Percentiles rank a stretch among this genome's conserved stretches.
These are phyloP conservation scores for Netelia inedita DNA, from an alignment of 2,888 invertebrate species.

Conservation along the genomic window DNA sequence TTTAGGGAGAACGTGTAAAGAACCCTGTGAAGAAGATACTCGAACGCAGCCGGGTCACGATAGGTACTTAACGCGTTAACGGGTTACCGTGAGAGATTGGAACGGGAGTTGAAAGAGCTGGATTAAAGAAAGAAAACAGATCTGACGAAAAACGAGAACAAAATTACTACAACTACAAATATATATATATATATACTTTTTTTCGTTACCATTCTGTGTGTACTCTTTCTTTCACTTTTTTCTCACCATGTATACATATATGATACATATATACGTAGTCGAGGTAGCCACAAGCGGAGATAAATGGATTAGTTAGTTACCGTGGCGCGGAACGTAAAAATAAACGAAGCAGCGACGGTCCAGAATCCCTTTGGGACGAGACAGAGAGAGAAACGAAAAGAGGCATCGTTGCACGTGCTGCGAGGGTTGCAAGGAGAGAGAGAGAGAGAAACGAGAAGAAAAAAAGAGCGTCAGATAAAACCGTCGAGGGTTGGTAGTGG, in stretches of 20 bases:
- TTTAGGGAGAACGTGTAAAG: slow-evolving; percentile 32
- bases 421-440: slow-evolving; percentile 35
- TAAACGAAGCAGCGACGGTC: slow-evolving; percentile 65
- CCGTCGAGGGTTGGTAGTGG: slow-evolving; percentile 31
- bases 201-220: not conserved
- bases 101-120: slow-evolving; percentile 30
- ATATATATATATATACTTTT: not conserved
- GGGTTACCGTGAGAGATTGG: slow-evolving; percentile 43
- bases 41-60: slow-evolving; percentile 45
- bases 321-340: slow-evolving; percentile 68
- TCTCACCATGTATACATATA: not conserved
- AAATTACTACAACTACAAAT: not conserved
- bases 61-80: slow-evolving; percentile 62
- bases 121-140: slow-evolving; percentile 14
- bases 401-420: slow-evolving; percentile 48
- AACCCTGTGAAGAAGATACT: slow-evolving; percentile 58
- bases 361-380: slow-evolving; percentile 45
- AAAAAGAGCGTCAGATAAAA: slow-evolving; percentile 37
- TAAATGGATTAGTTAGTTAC: slow-evolving; percentile 81
- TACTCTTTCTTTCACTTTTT: not conserved
- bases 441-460: slow-evolving; percentile 14
- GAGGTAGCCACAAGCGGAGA: slow-evolving; percentile 51
- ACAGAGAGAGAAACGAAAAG: slow-evolving; percentile 48
- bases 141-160: slow-evolving; percentile 15
- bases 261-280: slow-evolving; percentile 9